Evolutionary conservation across 2,888 invertebrate genomes (phyloP).

Genomic region (Plebejus anna): DNA sequence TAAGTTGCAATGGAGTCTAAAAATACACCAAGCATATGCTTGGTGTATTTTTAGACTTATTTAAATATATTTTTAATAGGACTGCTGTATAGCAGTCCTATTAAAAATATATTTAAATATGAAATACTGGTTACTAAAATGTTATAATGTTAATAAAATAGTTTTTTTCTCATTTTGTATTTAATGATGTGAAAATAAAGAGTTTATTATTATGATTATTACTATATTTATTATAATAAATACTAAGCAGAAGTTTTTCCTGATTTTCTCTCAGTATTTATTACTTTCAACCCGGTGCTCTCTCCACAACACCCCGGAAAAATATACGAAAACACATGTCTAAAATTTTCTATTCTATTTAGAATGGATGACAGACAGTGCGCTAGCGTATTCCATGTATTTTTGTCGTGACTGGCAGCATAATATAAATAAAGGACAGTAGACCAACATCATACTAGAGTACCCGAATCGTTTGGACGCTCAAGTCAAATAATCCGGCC

Average conservation of each 20-base stretch:
- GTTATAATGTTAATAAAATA: too few relatives aligned
- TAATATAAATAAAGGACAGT: not conserved
- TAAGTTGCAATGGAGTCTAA: not conserved
- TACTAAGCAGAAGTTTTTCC: not conserved
- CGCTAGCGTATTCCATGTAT: conserved; percentile 2
- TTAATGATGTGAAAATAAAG: too few relatives aligned
- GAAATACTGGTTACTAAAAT: too few relatives aligned
- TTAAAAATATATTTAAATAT: too few relatives aligned
- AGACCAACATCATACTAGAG: not conserved
- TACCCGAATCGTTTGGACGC: not conserved
- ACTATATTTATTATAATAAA: not conserved
- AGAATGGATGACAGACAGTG: conserved; percentile 19
- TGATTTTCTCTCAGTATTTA: not conserved
- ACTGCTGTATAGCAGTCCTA: too few relatives aligned
- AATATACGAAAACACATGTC: conserved; percentile 13
- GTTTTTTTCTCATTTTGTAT: too few relatives aligned
- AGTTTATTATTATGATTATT: too few relatives aligned
- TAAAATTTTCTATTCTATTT: not conserved
- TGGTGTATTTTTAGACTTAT: too few relatives aligned
- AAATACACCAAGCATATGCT: not conserved
- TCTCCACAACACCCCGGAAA: not conserved
- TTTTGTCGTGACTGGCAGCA: not conserved
- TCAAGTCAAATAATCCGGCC: too few relatives aligned
- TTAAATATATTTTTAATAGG: too few relatives aligned
- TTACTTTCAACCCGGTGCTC: not conserved